Percentiles rank a stretch among this genome's conserved stretches.
These are phyloP conservation scores for Luidia sarsii DNA, from an alignment of 53 echinoderm and acorn worm species.

Conservation along the genomic window DNA sequence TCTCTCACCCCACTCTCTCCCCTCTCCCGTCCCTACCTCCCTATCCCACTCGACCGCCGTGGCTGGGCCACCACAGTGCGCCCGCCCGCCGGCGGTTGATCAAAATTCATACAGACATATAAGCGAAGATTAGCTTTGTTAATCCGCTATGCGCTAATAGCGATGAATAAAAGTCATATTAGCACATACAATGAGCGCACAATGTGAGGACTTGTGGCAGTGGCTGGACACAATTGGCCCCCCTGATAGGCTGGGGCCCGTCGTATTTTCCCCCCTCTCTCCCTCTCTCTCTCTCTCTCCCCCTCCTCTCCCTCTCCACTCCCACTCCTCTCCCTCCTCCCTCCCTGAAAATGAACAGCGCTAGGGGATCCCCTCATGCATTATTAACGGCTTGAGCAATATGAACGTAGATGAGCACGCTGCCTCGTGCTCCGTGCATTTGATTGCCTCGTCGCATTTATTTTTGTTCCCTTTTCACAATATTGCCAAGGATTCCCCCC, in stretches of 20 bases:
- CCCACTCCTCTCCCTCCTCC: too few relatives aligned
- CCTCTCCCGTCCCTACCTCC: too few relatives aligned
- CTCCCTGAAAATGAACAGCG: conserved; percentile 32
- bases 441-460: conserved; percentile 35
- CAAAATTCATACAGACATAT: conserved; percentile 55
- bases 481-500: neutral
- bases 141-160: conserved; percentile 60
- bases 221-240: conserved; percentile 39
- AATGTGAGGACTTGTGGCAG: conserved; percentile 51
- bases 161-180: conserved; percentile 62
- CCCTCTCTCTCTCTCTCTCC: too few relatives aligned
- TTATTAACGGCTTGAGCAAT: conserved; percentile 57
- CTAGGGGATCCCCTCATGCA: conserved; percentile 34
- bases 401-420: neutral
- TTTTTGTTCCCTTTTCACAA: conserved; percentile 15
- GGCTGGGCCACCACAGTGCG: too few relatives aligned
- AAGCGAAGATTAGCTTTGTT: conserved; percentile 56
- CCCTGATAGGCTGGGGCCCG: conserved; percentile 6
- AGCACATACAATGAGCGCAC: conserved; percentile 57
- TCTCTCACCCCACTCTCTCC: too few relatives aligned
- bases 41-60: too few relatives aligned
- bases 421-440: neutral
- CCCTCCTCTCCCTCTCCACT: too few relatives aligned
- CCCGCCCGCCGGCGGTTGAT: conserved; percentile 40
- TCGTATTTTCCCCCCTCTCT: conserved; percentile 39